Conservation (phyloP, 2,113 vertebrate species). For the Plectropomus leopardus region DNA sequence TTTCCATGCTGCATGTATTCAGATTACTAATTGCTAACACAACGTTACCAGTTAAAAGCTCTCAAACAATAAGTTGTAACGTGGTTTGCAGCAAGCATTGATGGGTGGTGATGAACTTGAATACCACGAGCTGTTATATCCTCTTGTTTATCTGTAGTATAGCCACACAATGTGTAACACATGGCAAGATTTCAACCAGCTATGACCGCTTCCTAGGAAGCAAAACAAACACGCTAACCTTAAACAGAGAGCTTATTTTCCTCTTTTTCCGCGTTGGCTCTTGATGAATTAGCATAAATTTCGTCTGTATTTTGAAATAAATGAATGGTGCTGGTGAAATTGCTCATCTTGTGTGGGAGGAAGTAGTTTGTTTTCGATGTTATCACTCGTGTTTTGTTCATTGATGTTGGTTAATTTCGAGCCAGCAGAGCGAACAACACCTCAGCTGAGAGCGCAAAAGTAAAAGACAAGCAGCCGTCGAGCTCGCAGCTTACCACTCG, state of each 20-base stretch:
- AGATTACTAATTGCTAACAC: neutral
- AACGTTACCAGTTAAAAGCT: neutral
- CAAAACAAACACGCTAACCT: conserved; percentile 50
- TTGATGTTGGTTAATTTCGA: conserved; percentile 30
- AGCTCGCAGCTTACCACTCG: neutral
- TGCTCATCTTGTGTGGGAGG: neutral
- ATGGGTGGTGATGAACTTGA: conserved; percentile 44
- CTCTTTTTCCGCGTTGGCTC: neutral
- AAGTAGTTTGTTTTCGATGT: conserved; percentile 15
- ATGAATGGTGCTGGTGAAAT: neutral
- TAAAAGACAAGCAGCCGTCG: conserved; percentile 6
- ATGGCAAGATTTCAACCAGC: neutral
- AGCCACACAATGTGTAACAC: neutral
- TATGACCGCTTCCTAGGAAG: neutral
- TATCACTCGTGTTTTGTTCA: conserved; percentile 47
- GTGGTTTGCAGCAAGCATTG: conserved; percentile 51
- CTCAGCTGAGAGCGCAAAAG: conserved; percentile 49
- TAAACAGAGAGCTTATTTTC: conserved; percentile 20
- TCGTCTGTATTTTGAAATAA: neutral
- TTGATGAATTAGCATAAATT: neutral
- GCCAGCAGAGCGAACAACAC: conserved; percentile 22
- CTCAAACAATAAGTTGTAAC: conserved; percentile 60
- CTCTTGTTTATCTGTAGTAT: conserved; percentile 22
- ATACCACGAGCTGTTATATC: conserved; percentile 3
- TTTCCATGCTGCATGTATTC: neutral